A percentile compares a stretch with the other conserved stretches of the same genome.
Conservation (phyloP, 2,113 vertebrate genomes). For the Felis catus region DNA sequence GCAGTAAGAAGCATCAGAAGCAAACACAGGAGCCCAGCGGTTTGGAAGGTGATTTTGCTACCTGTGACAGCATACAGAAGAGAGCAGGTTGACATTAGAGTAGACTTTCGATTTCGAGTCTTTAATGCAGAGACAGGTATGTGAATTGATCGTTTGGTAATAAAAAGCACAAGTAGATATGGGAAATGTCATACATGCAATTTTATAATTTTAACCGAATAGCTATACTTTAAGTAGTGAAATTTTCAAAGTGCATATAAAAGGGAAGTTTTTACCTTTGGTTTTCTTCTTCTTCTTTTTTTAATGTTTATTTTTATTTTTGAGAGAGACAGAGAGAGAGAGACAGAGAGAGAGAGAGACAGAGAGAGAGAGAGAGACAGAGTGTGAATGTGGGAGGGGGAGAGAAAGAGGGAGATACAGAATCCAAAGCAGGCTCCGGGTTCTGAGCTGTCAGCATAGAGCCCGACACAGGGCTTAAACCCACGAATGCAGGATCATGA, state of each 20-base stretch:
- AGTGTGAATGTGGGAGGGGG: too few relatives aligned
- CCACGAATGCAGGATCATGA: too few relatives aligned
- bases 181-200: not conserved
- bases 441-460: too few relatives aligned
- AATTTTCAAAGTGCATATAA: not conserved
- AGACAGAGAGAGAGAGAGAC: too few relatives aligned
- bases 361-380: too few relatives aligned
- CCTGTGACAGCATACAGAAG: not conserved
- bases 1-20: too few relatives aligned
- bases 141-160: not conserved
- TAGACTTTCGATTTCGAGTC: not conserved
- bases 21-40: not conserved
- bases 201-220: not conserved
- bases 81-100: not conserved
- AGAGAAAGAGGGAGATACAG: too few relatives aligned
- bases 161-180: not conserved
- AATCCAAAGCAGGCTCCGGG: too few relatives aligned
- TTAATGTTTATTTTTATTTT: too few relatives aligned
- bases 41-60: not conserved
- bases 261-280: not conserved
- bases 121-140: not conserved
- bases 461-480: too few relatives aligned
- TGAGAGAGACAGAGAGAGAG: too few relatives aligned
- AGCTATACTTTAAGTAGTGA: not conserved
- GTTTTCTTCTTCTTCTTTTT: too few relatives aligned